Percentiles rank a stretch among this genome's conserved stretches.
phyloP scores from a whole-genome alignment of 2,888 invertebrate genomes.

The Nymphalis c-album region DNA sequence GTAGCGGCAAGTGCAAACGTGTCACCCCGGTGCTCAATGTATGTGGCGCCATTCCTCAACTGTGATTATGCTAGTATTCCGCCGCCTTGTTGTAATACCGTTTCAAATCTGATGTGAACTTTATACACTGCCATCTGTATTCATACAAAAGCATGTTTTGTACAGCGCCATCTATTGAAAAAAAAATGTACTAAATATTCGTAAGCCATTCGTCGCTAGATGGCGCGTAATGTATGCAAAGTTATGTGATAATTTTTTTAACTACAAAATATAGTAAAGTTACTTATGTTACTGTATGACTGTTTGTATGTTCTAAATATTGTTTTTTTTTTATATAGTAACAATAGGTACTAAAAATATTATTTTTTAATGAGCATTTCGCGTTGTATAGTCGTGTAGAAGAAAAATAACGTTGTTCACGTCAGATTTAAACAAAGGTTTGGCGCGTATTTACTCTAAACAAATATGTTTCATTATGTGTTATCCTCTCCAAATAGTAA shows the following conservation, averaged over 20 bases:
- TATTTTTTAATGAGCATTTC: slow-evolving; percentile 5
- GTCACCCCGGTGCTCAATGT: slow-evolving; percentile 5
- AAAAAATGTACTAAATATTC: background rate
- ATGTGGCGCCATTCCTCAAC: slow-evolving; percentile 13
- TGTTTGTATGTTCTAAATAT: background rate
- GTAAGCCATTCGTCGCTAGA: background rate
- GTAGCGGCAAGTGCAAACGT: slow-evolving; percentile 1
- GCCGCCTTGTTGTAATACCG: background rate
- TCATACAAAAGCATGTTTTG: background rate
- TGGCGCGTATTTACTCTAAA: slow-evolving; percentile 21
- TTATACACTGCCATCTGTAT: slow-evolving; percentile 11
- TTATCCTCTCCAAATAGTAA: slow-evolving; percentile 27
- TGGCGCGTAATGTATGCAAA: slow-evolving; percentile 4
- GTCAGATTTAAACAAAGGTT: slow-evolving; percentile 9
- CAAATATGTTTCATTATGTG: slow-evolving; percentile 19
- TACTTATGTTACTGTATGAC: background rate
- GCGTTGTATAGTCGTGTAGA: background rate
- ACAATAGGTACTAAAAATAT: background rate
- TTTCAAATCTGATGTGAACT: slow-evolving; percentile 5
- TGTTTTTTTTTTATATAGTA: no score
- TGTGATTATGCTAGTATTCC: slow-evolving; percentile 17
- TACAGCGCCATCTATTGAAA: slow-evolving; percentile 4
- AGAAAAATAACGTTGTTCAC: background rate
- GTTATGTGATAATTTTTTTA: background rate
- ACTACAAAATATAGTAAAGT: background rate